Evolutionary conservation across 1,140 invertebrate genomes (phyloP).

Genomic region (Bombus consobrinus): DNA sequence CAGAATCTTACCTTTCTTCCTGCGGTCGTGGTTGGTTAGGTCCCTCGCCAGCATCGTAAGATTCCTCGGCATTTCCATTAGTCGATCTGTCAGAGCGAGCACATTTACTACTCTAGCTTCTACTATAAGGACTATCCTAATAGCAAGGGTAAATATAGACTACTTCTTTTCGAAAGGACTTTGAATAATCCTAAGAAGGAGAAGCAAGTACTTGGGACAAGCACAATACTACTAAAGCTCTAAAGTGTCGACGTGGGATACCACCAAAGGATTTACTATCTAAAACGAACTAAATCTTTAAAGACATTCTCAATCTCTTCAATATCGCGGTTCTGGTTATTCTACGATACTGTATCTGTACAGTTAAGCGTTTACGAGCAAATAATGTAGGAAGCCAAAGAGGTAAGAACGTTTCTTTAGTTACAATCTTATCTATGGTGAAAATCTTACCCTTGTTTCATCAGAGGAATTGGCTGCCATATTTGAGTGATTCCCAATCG

Average conservation of each 20-base stretch:
- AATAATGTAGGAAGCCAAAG: conserved; percentile 13
- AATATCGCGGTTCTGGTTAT: too few species aligned
- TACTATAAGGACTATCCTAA: conserved; percentile 38
- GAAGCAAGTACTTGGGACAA: conserved; percentile 10
- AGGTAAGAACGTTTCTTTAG: background rate
- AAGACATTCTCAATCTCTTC: background rate
- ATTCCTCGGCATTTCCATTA: conserved; percentile 61
- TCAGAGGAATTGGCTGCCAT: conserved; percentile 87
- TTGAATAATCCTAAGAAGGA: background rate
- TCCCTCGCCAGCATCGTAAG: conserved; percentile 68
- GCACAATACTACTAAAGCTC: conserved; percentile 28
- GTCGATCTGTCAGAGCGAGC: conserved; percentile 76
- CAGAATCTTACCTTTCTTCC: conserved; percentile 70
- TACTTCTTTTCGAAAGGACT: background rate
- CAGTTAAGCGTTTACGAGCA: conserved; percentile 32
- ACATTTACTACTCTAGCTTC: conserved; percentile 75
- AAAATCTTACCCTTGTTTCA: conserved; percentile 83
- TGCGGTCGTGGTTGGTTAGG: conserved; percentile 52
- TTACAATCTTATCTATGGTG: background rate
- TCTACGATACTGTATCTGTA: background rate
- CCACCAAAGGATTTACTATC: background rate
- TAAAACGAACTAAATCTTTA: background rate
- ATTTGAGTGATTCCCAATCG: conserved; percentile 87
- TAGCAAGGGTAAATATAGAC: background rate
- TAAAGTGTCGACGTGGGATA: background rate